Percentiles rank a stretch among this genome's conserved stretches.
Evolutionary conservation across 2,113 vertebrate genomes (phyloP).

Genomic region (Megaceryle torquata): DNA sequence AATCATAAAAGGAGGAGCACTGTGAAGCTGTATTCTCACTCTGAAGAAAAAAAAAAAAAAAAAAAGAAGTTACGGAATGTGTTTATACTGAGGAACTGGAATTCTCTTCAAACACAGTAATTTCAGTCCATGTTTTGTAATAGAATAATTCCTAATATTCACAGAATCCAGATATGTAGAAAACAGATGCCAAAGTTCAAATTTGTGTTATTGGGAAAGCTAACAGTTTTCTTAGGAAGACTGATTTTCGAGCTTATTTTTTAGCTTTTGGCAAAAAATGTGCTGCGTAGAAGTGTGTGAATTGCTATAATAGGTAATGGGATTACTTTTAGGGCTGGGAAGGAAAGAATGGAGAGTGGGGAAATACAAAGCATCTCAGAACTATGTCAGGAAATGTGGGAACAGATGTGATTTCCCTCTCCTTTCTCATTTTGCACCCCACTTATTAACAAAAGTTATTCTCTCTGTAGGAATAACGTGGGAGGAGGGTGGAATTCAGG

Average conservation of each 20-base stretch:
- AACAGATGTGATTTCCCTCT: background rate
- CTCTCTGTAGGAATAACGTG: background rate
- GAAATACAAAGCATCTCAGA: background rate
- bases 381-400: background rate
- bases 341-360: background rate
- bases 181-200: conserved; percentile 21
- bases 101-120: background rate
- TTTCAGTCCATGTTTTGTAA: background rate
- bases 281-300: background rate
- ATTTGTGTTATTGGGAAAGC: background rate
- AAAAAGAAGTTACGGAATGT: background rate
- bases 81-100: background rate
- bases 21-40: background rate
- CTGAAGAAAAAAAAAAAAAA: background rate
- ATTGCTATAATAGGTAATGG: background rate
- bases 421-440: background rate
- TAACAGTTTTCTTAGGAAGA: background rate
- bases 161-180: background rate
- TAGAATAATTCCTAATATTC: background rate
- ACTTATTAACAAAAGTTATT: background rate
- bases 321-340: background rate
- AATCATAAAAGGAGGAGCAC: background rate
- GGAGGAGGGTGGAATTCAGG: background rate
- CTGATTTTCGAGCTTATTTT: background rate
- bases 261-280: background rate